Evolutionary conservation across 2,888 invertebrate species (phyloP).

Genomic region (Falcaria lacertinaria): DNA sequence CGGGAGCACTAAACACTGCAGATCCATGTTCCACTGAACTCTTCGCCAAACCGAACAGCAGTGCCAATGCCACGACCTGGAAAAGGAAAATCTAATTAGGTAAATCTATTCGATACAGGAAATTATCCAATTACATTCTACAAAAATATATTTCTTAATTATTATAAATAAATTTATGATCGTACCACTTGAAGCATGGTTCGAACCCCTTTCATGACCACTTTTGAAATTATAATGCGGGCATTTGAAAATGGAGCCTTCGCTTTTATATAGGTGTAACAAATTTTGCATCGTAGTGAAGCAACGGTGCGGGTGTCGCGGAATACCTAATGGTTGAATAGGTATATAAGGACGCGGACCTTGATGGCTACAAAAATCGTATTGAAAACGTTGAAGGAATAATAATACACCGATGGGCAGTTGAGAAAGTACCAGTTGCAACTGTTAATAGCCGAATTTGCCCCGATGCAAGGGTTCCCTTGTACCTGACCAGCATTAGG

Average conservation of each 20-base stretch:
- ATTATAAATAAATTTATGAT: constrained; percentile 5
- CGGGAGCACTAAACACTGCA: constrained; percentile 55
- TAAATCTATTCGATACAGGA: no score
- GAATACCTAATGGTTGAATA: constrained; percentile 76
- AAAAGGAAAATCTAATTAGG: constrained; percentile 26
- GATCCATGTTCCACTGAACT: constrained; percentile 43
- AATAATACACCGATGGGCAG: constrained; percentile 61
- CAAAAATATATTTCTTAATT: no score
- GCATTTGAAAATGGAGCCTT: constrained; percentile 63
- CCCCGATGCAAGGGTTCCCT: constrained; percentile 27
- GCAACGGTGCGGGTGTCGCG: constrained; percentile 63
- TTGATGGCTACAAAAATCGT: constrained; percentile 76
- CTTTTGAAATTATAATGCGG: constrained; percentile 68
- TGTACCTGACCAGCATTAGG: constrained; percentile 12
- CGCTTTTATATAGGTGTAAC: constrained; percentile 78
- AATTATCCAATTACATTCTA: no score
- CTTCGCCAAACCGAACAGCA: constrained; percentile 40
- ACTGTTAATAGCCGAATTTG: constrained; percentile 36
- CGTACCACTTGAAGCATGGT: constrained; percentile 60
- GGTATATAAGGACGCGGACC: constrained; percentile 65
- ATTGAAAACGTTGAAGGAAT: constrained; percentile 71
- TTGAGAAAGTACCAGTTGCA: constrained; percentile 56
- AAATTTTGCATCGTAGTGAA: constrained; percentile 76
- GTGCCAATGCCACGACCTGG: constrained; percentile 46
- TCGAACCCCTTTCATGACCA: constrained; percentile 46